A percentile compares a stretch with the other conserved stretches of the same genome.
These are phyloP conservation scores for Eubasilissa splendida DNA, from an alignment of 2,888 invertebrate genomes.

Conservation along the genomic window DNA sequence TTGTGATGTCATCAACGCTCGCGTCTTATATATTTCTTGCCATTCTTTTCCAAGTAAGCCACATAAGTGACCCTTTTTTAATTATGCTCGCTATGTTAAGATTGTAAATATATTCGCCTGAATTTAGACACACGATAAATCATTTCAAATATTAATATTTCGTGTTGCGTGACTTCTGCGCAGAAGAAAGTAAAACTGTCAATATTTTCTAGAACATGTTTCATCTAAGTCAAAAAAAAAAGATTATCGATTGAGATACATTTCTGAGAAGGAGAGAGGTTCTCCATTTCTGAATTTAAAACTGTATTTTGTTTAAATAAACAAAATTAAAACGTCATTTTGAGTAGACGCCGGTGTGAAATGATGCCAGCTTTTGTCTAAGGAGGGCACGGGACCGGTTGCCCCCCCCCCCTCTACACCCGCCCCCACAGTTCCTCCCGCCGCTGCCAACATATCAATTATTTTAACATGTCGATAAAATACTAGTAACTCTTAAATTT, in stretches of 20 bases:
- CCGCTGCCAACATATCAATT: slow-evolving; percentile 2
- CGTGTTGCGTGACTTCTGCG: too few relatives aligned
- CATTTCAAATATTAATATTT: too few relatives aligned
- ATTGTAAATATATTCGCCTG: too few relatives aligned
- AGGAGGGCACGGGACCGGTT: slow-evolving; percentile 49
- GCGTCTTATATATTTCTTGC: too few relatives aligned
- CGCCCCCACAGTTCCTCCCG: neutral
- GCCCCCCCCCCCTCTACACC: neutral
- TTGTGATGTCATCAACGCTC: too few relatives aligned
- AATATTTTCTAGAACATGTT: too few relatives aligned
- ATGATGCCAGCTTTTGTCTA: slow-evolving; percentile 47
- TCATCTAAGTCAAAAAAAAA: neutral
- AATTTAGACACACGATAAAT: too few relatives aligned
- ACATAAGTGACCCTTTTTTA: too few relatives aligned
- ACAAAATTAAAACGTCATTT: slow-evolving; percentile 13
- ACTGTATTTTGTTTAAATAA: neutral
- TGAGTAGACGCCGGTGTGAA: slow-evolving; percentile 26
- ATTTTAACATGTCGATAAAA: slow-evolving; percentile 11
- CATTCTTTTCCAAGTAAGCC: too few relatives aligned
- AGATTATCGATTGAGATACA: neutral
- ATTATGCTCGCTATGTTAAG: too few relatives aligned
- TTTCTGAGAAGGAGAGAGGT: neutral
- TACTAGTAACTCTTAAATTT: slow-evolving; percentile 18
- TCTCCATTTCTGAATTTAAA: neutral
- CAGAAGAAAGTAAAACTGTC: too few relatives aligned